Evolutionary conservation across 2,888 invertebrate genomes (phyloP), one percentile per base, ranked within the genome.

Genomic region (Drosophila prostipennis): DNA sequence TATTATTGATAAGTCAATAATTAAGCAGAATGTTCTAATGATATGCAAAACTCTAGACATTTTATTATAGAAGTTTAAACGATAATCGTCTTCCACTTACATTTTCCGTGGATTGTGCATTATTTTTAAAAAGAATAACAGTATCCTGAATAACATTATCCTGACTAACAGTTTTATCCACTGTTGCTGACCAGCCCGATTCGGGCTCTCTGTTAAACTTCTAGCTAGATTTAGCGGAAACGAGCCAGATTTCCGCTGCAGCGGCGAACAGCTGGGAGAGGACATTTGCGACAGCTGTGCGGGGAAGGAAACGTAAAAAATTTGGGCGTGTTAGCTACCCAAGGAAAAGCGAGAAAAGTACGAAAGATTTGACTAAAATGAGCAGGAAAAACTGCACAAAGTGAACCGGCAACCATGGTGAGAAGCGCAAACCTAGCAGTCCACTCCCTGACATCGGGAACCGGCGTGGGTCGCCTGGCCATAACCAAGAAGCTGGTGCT

Each of bases 401-500:
- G 14, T 40, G 3, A 53, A 46, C 23, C 11, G 6, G 1, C 43
- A n/a, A 63, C 48, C 59, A 76, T 80, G 79, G 79, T 59, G 49
- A 70, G 61, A 36, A 71, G 54, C 58, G 26, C 61, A n/a, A 4
- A 40, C 32, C 16, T 32, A 11, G 46, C 45, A 26, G 14, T 23
- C n/a, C 37, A 52, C 23, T n/a, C 45, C 10, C 71, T 65, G 26
- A 46, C 32, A 56, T 34, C 53, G 23, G 51, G 51, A 40, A 26
- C 46, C 57, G 69, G 52, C 42, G 37, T 54, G 16, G 63, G 56
- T 11, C 74, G 79, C 53, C 78, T 80, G 63, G 71, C 77, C 37
- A 78, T 87, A 53, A 90, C 87, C 49, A 91, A 90, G 34, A 88
- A 87, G 78, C 74, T 91, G 52, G 76, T 91, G 37, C 77, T 91